Evolutionary conservation across 2,888 invertebrate species (phyloP), one percentile per base, ranked within the genome.

Genomic region (Cylloceria caligata): DNA sequence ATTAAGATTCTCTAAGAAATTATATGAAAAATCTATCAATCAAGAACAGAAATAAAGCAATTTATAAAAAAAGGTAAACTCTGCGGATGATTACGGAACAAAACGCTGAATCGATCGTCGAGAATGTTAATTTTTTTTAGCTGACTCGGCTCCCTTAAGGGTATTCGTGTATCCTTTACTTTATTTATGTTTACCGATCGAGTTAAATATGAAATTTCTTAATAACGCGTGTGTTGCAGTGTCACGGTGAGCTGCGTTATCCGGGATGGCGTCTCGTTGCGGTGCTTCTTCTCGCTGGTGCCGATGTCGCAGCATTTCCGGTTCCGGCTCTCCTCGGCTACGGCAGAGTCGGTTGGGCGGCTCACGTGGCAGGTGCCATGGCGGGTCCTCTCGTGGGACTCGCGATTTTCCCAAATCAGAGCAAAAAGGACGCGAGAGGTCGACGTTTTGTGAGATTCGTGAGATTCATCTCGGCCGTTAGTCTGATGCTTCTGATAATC

Each of bases 341-440:
- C 75, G 93, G 93, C 0, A 88, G 91, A 36, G 94, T 96, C 81
- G 96, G 96, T 49, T 95, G 96, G 95, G 94, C 95, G 0, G 96
- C 96, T 4, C 97, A 97, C 89, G 93, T 94, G 16, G 94, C 95
- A 5, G 97, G 97, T 3, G 96, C 96, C 2, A 90, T 95, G 0
- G 94, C 95, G 0, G 97, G 96, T 0, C 92, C 96, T 1, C 93
- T 96, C 5, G 88, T 96, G 2, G 96, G 95, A 5, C 94, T 96
- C 76, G 91, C 95, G 11, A 90, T 95, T 9, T 96, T 92, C 75
- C 92, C 92, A 0, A 90, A 90, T 19, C 92, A 92, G 72, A 92
- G 92, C 86, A 92, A 92, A 86, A 92, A 91, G 81, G 92, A 92
- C 85, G 87, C 91, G 16, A 86, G 90, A 6, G 92, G 91, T n/a